Percentiles rank a stretch among this genome's conserved stretches.
phyloP scores from a whole-genome alignment of 1,140 invertebrate genomes.

The Calephelis virginiensis region DNA sequence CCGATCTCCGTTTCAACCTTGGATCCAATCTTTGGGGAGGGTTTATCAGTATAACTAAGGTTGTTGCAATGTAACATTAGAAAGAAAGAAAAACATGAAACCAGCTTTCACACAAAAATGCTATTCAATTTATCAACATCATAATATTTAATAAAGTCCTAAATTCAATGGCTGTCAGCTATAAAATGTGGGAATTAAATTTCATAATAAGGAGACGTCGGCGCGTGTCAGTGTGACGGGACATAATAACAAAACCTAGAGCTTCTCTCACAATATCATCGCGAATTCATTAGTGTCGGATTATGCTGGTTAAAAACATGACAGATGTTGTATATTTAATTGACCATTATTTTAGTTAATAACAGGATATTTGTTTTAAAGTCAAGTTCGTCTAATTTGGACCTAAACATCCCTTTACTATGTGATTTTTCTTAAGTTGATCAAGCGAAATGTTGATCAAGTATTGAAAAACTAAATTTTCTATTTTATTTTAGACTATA shows the following conservation, averaged over 20 bases:
- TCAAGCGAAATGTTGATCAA: too few relatives aligned
- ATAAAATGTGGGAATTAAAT: conserved; percentile 18
- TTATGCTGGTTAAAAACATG: conserved; percentile 27
- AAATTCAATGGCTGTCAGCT: conserved; percentile 14
- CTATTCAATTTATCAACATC: conserved; percentile 7
- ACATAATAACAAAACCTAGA: conserved; percentile 21
- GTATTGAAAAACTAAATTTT: too few relatives aligned
- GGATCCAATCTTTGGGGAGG: too few relatives aligned
- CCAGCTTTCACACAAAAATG: not conserved
- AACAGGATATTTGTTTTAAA: not conserved
- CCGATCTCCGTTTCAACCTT: too few relatives aligned
- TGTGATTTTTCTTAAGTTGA: too few relatives aligned
- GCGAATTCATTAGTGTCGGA: conserved; percentile 24
- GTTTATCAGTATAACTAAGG: too few relatives aligned
- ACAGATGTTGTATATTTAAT: conserved; percentile 22
- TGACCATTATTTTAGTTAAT: conserved; percentile 2
- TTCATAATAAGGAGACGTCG: conserved; percentile 18
- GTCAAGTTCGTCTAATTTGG: not conserved
- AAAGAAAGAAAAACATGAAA: not conserved
- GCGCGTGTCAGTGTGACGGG: conserved; percentile 7
- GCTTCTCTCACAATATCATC: conserved; percentile 24
- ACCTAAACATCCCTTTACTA: too few relatives aligned
- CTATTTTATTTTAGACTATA: too few relatives aligned
- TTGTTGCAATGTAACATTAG: too few relatives aligned
- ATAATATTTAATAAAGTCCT: conserved; percentile 10